These are phyloP conservation scores for Acanthosoma haemorrhoidale DNA, from an alignment of 2,888 invertebrate species.

Conservation along the genomic window DNA sequence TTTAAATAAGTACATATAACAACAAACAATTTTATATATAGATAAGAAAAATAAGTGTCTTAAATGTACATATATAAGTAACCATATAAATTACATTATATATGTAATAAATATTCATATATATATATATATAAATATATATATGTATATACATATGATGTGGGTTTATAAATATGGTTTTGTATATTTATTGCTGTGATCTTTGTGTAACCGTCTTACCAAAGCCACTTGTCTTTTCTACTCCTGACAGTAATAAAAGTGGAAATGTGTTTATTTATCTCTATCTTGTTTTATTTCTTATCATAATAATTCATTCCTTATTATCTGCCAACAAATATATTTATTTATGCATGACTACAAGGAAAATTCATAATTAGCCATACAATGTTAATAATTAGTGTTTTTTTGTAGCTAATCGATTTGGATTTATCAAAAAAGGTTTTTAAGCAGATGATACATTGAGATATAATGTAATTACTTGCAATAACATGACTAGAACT, in stretches of 20 bases:
- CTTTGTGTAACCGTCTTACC: conserved; percentile 34
- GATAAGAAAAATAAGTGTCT: conserved; percentile 20
- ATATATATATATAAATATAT: conserved; percentile 22
- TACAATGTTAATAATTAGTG: too few species aligned
- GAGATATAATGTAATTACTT: too few species aligned
- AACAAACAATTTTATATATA: background rate
- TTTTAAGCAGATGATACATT: too few species aligned
- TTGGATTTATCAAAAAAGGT: too few species aligned
- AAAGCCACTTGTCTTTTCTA: conserved; percentile 34
- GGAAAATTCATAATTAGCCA: too few species aligned
- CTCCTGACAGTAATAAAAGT: conserved; percentile 34
- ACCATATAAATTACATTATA: too few species aligned
- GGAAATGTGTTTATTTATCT: conserved; percentile 26
- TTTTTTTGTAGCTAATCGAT: too few species aligned
- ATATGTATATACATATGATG: conserved; percentile 17
- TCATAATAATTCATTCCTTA: too few species aligned
- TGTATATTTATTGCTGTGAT: conserved; percentile 36
- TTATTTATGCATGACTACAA: too few species aligned
- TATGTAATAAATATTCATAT: background rate
- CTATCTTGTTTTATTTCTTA: background rate
- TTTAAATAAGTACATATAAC: background rate
- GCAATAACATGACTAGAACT: too few species aligned
- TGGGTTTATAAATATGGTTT: conserved; percentile 32
- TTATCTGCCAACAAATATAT: too few species aligned
- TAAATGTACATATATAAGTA: conserved; percentile 22